A percentile compares a stretch with the other conserved stretches of the same genome.
Evolutionary conservation across 2,797 vertebrate genomes (phyloP).

Genomic region (Xenopus petersii): DNA sequence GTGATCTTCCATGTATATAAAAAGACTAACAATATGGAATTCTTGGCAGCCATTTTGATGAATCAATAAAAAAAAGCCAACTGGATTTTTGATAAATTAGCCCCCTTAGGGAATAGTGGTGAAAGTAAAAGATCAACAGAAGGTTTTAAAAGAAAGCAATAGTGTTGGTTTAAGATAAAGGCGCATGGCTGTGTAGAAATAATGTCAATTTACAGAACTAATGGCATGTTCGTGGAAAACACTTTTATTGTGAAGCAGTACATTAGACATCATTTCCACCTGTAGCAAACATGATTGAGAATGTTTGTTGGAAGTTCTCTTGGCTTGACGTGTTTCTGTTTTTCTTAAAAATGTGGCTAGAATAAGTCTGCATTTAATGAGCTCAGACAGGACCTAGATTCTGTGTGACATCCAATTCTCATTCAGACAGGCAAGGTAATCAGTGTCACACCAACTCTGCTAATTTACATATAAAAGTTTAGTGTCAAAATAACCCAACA

Average conservation of each 20-base stretch:
- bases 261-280: background rate
- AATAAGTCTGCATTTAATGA: constrained; percentile 5
- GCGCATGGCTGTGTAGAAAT: too few relatives aligned
- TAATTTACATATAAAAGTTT: background rate
- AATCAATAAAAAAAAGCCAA: too few relatives aligned
- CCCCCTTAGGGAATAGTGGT: too few relatives aligned
- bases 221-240: background rate
- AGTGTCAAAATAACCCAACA: background rate
- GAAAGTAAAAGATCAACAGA: too few relatives aligned
- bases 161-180: too few relatives aligned
- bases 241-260: background rate
- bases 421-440: background rate
- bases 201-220: background rate
- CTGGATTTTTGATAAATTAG: too few relatives aligned
- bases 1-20: too few relatives aligned
- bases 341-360: background rate
- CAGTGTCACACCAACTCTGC: background rate
- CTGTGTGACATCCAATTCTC: background rate
- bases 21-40: too few relatives aligned
- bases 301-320: background rate
- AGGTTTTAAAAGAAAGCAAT: too few relatives aligned
- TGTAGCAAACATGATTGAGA: background rate
- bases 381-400: background rate
- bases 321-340: background rate
- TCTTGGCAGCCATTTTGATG: too few relatives aligned